Evolutionary conservation across 2,113 vertebrate genomes (phyloP).

Genomic region (Equus przewalskii): DNA sequence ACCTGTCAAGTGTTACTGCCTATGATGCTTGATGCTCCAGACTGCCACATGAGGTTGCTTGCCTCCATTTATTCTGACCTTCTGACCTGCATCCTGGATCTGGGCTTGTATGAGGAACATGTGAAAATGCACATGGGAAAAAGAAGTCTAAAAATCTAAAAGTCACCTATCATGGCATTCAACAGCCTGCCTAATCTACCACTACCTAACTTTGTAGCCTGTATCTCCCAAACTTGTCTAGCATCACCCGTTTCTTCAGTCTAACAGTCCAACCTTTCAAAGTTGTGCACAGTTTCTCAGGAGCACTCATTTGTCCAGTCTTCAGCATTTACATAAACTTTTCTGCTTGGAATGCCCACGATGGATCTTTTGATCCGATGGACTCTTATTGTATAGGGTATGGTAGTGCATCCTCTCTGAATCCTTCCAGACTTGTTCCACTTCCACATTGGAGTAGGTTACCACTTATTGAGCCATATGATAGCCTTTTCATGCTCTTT

Average conservation of each 20-base stretch:
- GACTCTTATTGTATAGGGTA: neutral
- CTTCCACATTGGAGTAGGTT: neutral
- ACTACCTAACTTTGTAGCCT: neutral
- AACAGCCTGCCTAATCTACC: neutral
- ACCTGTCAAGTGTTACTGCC: neutral
- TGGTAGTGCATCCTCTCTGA: neutral
- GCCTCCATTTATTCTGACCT: neutral
- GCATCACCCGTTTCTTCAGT: neutral
- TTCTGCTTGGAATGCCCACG: fast-evolving
- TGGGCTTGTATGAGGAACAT: neutral
- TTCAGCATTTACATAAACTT: neutral
- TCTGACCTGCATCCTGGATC: neutral
- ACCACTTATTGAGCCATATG: neutral
- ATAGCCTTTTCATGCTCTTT: neutral
- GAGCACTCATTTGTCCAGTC: fast-evolving
- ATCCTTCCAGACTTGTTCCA: neutral
- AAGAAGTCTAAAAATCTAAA: neutral
- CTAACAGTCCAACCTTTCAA: neutral
- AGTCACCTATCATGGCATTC: neutral
- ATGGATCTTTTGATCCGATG: fast-evolving
- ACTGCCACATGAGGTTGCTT: fast-evolving
- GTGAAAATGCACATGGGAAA: neutral
- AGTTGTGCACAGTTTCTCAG: neutral
- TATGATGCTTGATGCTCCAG: neutral
- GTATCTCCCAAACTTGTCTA: neutral